Base-by-base conservation (phyloP, 1,140 invertebrate species). In the Calosoma granatense region DNA sequence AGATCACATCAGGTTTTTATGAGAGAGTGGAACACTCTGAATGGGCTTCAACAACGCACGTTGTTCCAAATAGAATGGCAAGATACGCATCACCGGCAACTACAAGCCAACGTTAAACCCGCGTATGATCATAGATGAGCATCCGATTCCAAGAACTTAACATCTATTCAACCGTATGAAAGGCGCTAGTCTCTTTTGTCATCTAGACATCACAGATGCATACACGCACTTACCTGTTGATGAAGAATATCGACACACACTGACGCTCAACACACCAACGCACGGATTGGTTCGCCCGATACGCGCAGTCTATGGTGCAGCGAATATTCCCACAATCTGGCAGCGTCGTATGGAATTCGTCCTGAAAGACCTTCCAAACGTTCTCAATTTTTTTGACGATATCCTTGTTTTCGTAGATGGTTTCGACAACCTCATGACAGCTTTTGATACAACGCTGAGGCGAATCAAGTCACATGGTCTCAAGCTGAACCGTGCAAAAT, bases 81-180 rank as follows among this genome's bases (percentile, higher is more conserved):
- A 61, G 30, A 22, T 67, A 1, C 39, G 63, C 1, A 66, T 65
- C n/a, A 65, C 63, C 0, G 63, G 63, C 1, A 63, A 67, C 21
- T 67, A 66, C 43, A 65, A 65, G 36, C 61, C 62, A 2, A 67
- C 59, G 1, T 26, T 67, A n/a, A 67, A 65, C 26, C 62, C 59
- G 2, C 59, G 39, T 30, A 62, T 67, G 6, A 64, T 67, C 23
- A 59, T 66, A 9, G 61, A 67, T 51, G 65, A 68, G 26, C 59
- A 67, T n/a, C 63, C 60, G 2, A 64, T 65, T 22, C 63, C 64
- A 0, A 61, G 55, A 51, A 20, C 43, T 1, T 59, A 67, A 9
- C 19, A 65, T n/a, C 19, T 65, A 0, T 64, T 67, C 54, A 62
- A 59, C 17, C 19, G 58, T 23, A 65, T 68, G 60, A 54, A 26